Conservation (phyloP, 1,140 invertebrate species). For the Euglossa dilemma region DNA sequence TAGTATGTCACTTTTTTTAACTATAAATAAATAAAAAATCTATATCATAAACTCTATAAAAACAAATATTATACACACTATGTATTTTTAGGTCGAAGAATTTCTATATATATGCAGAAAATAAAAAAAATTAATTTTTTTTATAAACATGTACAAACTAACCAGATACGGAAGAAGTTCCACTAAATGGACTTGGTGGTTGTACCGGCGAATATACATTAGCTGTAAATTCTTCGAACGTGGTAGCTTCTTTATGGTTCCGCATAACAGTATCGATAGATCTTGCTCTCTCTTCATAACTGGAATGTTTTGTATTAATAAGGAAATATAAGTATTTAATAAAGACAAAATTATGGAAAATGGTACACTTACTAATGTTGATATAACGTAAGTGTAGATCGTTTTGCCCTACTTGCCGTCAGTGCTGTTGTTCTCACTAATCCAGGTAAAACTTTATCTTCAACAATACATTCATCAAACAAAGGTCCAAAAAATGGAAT, state of each 20-base stretch:
- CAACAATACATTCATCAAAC: slow-evolving; percentile 96
- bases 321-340: not conserved
- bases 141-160: slow-evolving; percentile 39
- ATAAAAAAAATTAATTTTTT: not conserved
- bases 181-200: slow-evolving; percentile 82
- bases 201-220: slow-evolving; percentile 92
- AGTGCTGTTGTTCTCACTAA: slow-evolving; percentile 95
- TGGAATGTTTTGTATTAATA: slow-evolving; percentile 78
- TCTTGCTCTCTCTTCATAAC: slow-evolving; percentile 95
- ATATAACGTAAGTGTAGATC: slow-evolving; percentile 93
- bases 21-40: too few species aligned
- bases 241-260: slow-evolving; percentile 93
- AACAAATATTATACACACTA: not conserved
- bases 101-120: not conserved
- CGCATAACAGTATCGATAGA: slow-evolving; percentile 94
- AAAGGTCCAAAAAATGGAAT: slow-evolving; percentile 97
- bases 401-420: slow-evolving; percentile 95
- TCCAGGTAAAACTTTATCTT: slow-evolving; percentile 91
- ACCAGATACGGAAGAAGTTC: slow-evolving; percentile 80
- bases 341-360: not conserved
- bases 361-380: slow-evolving; percentile 91
- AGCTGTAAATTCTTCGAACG: slow-evolving; percentile 95
- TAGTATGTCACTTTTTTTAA: slow-evolving; percentile 1
- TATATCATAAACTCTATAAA: not conserved
- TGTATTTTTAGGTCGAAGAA: slow-evolving; percentile 16